Conservation (phyloP, 2,888 invertebrate species). For the Tyria jacobaeae region DNA sequence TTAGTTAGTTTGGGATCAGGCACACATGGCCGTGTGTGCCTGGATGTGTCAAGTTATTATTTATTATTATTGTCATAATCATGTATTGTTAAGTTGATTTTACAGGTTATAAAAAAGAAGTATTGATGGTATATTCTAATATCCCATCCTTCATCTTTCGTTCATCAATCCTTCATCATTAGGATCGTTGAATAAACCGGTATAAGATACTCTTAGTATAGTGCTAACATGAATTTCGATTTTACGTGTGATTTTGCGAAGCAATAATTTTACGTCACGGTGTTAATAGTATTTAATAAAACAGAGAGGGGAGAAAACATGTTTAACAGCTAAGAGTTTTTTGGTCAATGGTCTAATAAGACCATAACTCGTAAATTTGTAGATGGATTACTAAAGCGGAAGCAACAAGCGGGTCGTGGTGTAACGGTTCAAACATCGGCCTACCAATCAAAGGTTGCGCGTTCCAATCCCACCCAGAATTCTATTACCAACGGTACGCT, state of each 20-base stretch:
- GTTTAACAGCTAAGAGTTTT: conserved; percentile 11
- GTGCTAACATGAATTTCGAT: conserved; percentile 1
- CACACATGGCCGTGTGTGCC: too few relatives aligned
- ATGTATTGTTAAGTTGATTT: not conserved
- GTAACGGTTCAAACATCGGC: conserved; percentile 12
- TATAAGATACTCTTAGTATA: not conserved
- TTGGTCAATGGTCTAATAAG: conserved; percentile 11
- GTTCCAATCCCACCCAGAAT: conserved; percentile 1
- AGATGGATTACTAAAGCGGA: conserved; percentile 7
- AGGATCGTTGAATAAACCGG: conserved; percentile 9
- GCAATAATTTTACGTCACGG: conserved; percentile 7
- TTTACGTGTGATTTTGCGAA: conserved; percentile 13
- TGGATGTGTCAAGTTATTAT: too few relatives aligned
- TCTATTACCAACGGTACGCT: conserved; percentile 2
- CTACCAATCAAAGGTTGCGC: conserved; percentile 3
- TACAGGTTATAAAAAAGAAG: not conserved
- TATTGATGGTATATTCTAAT: not conserved
- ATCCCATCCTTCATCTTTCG: too few relatives aligned
- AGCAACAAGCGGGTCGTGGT: conserved; percentile 10
- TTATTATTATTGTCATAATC: not conserved
- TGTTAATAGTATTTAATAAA: conserved; percentile 15
- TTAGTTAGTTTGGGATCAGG: too few relatives aligned
- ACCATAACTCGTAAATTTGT: conserved; percentile 2
- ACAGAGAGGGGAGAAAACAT: conserved; percentile 13
- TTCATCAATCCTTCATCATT: too few relatives aligned